These are phyloP conservation scores for Clinocottus analis DNA, from an alignment of 2,113 vertebrate species.

Conservation along the genomic window DNA sequence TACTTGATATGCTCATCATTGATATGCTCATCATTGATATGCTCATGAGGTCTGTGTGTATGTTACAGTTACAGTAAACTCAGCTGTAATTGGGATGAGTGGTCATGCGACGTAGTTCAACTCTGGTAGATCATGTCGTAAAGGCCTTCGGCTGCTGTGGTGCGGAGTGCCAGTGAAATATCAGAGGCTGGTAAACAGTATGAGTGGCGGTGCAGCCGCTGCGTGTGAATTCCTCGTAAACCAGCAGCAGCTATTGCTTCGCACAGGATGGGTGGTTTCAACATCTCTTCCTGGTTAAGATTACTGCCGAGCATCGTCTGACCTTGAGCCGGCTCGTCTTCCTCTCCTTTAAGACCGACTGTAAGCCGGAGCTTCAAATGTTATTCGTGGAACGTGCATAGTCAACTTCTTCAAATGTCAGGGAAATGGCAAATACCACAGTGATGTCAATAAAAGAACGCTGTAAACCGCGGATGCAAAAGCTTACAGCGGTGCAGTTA, in stretches of 20 bases:
- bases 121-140: slow-evolving; percentile 36
- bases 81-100: slow-evolving; percentile 32
- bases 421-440: slow-evolving; percentile 34
- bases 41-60: slow-evolving; percentile 30
- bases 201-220: slow-evolving; percentile 18
- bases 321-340: slow-evolving; percentile 68
- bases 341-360: slow-evolving; percentile 44
- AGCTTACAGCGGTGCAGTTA: slow-evolving; percentile 2
- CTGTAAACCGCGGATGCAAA: background rate
- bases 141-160: slow-evolving; percentile 20
- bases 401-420: slow-evolving; percentile 40
- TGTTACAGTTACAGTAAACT: background rate
- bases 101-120: slow-evolving; percentile 12
- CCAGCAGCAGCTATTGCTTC: slow-evolving; percentile 55
- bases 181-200: slow-evolving; percentile 34
- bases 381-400: slow-evolving; percentile 35
- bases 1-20: slow-evolving; percentile 16
- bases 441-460: slow-evolving; percentile 29
- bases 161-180: slow-evolving; percentile 31
- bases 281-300: slow-evolving; percentile 76
- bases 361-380: slow-evolving; percentile 35
- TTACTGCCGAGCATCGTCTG: slow-evolving; percentile 61
- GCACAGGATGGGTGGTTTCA: slow-evolving; percentile 79
- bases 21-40: slow-evolving; percentile 36
- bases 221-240: slow-evolving; percentile 65